Percentiles rank a stretch among this genome's conserved stretches.
phyloP scores from a whole-genome alignment of 2,888 invertebrate genomes.

The Catocala sponsa region DNA sequence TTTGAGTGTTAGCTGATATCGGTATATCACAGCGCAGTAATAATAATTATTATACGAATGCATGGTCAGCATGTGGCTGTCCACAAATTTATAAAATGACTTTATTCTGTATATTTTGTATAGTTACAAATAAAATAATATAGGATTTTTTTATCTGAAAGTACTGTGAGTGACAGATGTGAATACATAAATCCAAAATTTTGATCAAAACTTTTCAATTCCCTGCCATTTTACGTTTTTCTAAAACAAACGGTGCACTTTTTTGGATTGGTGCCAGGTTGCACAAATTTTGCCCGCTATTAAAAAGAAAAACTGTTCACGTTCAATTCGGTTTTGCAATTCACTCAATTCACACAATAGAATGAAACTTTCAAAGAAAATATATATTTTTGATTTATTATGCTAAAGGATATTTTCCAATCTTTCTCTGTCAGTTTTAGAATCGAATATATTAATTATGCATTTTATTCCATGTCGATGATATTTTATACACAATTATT shows the following conservation, averaged over 20 bases:
- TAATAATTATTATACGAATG: too few species aligned
- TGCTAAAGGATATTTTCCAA: neutral
- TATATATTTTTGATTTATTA: slow-evolving; percentile 19
- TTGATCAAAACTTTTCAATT: slow-evolving; percentile 1
- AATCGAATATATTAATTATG: neutral
- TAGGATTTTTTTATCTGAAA: neutral
- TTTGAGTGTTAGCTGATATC: too few species aligned
- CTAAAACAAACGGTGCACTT: slow-evolving; percentile 5
- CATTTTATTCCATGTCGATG: too few species aligned
- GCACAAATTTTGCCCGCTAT: slow-evolving; percentile 10
- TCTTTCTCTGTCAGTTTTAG: neutral
- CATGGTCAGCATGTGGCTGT: too few species aligned
- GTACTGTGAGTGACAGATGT: neutral
- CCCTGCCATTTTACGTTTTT: neutral
- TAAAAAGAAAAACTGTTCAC: slow-evolving; percentile 24
- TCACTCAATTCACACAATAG: slow-evolving; percentile 9
- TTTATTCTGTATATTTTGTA: too few species aligned
- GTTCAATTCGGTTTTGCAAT: slow-evolving; percentile 18
- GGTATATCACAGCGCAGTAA: too few species aligned
- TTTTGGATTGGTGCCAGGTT: slow-evolving; percentile 38
- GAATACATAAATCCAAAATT: neutral
- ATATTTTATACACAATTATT: too few species aligned
- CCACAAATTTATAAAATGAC: too few species aligned
- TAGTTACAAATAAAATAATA: too few species aligned
- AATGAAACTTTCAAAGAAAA: slow-evolving; percentile 13